Evolutionary conservation across 2,888 invertebrate species (phyloP).

Genomic region (Dusona sp.): DNA sequence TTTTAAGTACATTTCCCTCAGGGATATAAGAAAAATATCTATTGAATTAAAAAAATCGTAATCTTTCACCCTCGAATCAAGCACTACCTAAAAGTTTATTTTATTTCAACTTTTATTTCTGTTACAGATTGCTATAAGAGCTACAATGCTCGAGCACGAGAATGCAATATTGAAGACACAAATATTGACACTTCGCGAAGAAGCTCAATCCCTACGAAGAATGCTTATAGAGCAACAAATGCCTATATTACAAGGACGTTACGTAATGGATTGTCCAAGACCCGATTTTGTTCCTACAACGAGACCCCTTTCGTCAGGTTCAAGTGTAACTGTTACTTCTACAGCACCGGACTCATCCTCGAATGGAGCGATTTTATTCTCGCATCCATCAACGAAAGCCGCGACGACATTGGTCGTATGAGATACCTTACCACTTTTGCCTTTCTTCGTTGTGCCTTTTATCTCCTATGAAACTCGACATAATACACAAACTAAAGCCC

Average conservation of each 20-base stretch:
- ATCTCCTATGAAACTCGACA: neutral
- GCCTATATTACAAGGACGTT: constrained; percentile 63
- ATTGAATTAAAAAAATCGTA: too few relatives aligned
- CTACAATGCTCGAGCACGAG: constrained; percentile 94
- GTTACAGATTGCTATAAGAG: constrained; percentile 91
- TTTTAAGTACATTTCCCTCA: too few relatives aligned
- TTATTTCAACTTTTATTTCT: constrained; percentile 54
- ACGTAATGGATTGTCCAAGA: constrained; percentile 59
- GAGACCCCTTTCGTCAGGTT: constrained; percentile 26
- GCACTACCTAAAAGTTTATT: neutral
- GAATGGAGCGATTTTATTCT: constrained; percentile 41
- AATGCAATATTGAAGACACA: constrained; percentile 94
- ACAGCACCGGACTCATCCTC: constrained; percentile 55
- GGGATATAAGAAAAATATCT: too few relatives aligned
- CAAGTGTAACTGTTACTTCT: constrained; percentile 31
- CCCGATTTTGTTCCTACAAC: constrained; percentile 16
- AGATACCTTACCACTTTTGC: constrained; percentile 9
- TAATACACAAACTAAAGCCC: neutral
- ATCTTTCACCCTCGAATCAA: too few relatives aligned
- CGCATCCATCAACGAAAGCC: constrained; percentile 55
- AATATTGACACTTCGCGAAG: constrained; percentile 92
- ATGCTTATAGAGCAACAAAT: constrained; percentile 86
- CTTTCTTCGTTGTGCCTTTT: neutral
- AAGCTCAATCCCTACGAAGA: constrained; percentile 90
- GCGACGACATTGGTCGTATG: constrained; percentile 47